Conservation (phyloP, 2,113 vertebrate species). For the Leptosomus discolor region DNA sequence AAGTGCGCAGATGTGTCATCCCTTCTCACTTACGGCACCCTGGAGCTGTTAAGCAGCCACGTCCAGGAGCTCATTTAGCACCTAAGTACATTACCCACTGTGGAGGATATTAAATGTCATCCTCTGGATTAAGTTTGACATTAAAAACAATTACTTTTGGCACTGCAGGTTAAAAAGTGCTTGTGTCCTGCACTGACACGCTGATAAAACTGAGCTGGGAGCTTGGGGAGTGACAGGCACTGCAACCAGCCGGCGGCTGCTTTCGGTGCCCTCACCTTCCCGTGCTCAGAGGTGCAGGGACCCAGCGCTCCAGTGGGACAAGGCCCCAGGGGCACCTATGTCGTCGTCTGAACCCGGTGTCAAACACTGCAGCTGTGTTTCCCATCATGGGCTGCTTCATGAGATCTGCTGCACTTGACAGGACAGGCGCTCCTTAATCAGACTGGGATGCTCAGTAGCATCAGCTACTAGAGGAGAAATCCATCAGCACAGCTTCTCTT, state of each 20-base stretch:
- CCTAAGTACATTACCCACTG: background rate
- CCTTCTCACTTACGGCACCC: background rate
- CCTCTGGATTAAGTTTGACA: background rate
- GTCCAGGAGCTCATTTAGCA: background rate
- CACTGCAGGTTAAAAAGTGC: background rate
- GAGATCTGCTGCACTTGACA: accelerated
- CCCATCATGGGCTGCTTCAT: background rate
- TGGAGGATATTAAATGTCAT: background rate
- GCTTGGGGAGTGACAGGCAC: background rate
- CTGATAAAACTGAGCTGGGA: background rate
- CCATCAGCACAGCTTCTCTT: background rate
- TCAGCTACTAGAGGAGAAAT: background rate
- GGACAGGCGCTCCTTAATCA: background rate
- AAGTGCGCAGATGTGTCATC: background rate
- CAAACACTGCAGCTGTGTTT: background rate
- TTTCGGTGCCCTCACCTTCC: background rate
- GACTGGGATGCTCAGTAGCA: background rate
- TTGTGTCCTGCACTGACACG: background rate
- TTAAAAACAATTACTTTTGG: background rate
- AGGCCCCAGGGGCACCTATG: background rate
- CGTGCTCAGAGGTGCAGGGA: accelerated
- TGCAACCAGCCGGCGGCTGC: accelerated
- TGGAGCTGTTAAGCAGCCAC: background rate
- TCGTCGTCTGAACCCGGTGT: accelerated
- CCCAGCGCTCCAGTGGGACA: accelerated